Conservation (phyloP, 2,113 vertebrate genomes). For the Takifugu flavidus region DNA sequence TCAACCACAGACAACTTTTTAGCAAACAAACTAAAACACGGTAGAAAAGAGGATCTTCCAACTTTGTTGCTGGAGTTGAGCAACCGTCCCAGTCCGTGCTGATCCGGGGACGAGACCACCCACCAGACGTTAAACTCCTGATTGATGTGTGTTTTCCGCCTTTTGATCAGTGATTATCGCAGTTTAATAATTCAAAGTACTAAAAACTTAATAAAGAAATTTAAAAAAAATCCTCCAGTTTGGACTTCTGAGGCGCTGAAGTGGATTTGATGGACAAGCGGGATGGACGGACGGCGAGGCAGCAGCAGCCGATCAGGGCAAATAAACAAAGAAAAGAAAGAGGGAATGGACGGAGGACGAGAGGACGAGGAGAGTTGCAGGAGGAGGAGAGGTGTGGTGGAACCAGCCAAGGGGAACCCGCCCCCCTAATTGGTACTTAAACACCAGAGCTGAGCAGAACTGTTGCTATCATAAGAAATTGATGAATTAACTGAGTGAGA, state of each 20-base stretch:
- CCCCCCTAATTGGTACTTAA: conserved; percentile 79
- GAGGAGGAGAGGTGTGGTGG: conserved; percentile 70
- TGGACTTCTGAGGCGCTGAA: conserved; percentile 32
- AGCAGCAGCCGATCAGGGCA: background rate
- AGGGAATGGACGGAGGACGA: conserved; percentile 8
- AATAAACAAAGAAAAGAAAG: conserved; percentile 23
- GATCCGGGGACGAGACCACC: conserved; percentile 33
- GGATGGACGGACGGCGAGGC: background rate
- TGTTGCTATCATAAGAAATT: conserved; percentile 87
- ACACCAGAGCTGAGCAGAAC: conserved; percentile 73
- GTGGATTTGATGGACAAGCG: conserved; percentile 44
- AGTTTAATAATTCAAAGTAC: conserved; percentile 75
- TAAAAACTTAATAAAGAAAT: conserved; percentile 77
- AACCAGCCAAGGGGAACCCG: conserved; percentile 65
- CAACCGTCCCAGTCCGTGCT: conserved; percentile 5
- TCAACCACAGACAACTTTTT: too few species aligned
- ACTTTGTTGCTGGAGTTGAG: background rate
- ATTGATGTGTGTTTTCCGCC: conserved; percentile 74
- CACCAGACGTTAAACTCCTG: conserved; percentile 44
- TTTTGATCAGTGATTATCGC: conserved; percentile 78
- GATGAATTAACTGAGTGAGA: conserved; percentile 79
- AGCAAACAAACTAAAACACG: too few species aligned
- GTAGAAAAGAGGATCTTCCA: too few species aligned
- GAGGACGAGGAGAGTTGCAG: conserved; percentile 28
- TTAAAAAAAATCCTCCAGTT: conserved; percentile 35